Percentiles rank a stretch among this genome's conserved stretches.
These are phyloP conservation scores for Helicoverpa armigera DNA, from an alignment of 1,140 invertebrate genomes.

Conservation along the genomic window DNA sequence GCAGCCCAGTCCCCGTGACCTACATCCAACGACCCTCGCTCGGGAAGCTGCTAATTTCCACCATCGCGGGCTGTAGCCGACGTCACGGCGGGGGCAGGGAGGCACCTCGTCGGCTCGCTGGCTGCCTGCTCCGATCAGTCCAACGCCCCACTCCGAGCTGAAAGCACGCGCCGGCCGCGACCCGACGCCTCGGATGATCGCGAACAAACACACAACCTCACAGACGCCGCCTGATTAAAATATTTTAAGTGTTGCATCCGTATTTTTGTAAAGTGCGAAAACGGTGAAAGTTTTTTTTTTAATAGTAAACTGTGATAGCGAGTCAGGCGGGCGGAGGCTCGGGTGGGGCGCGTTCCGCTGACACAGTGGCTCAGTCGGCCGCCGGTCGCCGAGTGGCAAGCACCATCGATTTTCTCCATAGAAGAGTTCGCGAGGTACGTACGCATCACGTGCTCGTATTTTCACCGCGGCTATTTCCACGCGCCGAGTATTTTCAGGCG, in stretches of 20 bases:
- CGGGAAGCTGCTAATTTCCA: conserved; percentile 86
- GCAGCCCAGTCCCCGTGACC: conserved; percentile 85
- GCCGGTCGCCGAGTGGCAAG: conserved; percentile 80
- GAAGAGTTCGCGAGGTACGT: conserved; percentile 80
- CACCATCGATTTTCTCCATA: conserved; percentile 83
- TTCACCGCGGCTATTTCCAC: conserved; percentile 82
- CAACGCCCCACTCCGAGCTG: conserved; percentile 71
- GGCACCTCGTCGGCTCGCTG: conserved; percentile 69
- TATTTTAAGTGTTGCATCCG: conserved; percentile 66
- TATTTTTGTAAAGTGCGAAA: conserved; percentile 77
- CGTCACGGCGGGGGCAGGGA: conserved; percentile 75
- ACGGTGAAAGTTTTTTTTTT: conserved; percentile 70
- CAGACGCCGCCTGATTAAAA: conserved; percentile 65
- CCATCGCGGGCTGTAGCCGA: conserved; percentile 71
- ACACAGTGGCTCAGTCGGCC: conserved; percentile 84
- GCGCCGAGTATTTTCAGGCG: conserved; percentile 81
- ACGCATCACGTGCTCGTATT: conserved; percentile 82
- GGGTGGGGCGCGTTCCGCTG: conserved; percentile 81
- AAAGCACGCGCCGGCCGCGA: conserved; percentile 66
- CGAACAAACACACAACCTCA: conserved; percentile 64
- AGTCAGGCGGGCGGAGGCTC: conserved; percentile 74
- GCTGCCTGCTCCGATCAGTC: conserved; percentile 74
- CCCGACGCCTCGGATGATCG: conserved; percentile 55
- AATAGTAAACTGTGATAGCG: conserved; percentile 73
- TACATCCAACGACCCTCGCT: conserved; percentile 84